phyloP scores from a whole-genome alignment of 2,888 invertebrate species.

The Lepidochrysops patricia region DNA sequence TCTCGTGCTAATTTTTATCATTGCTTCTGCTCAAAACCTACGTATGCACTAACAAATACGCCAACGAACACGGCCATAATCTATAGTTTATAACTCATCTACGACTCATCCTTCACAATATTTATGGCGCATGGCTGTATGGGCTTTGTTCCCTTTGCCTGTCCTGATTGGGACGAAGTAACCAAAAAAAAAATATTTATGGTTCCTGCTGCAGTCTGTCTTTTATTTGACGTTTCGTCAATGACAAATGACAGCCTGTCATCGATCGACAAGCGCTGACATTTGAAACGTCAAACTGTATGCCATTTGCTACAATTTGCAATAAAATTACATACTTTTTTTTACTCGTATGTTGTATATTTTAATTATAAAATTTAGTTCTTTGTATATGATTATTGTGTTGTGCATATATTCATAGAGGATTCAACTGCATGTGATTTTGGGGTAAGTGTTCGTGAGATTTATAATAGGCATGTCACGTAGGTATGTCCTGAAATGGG shows the following conservation, averaged over 20 bases:
- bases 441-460: neutral
- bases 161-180: no score
- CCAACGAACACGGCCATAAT: no score
- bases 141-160: no score
- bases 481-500: slow-evolving; percentile 6
- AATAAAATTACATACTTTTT: neutral
- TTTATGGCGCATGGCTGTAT: no score
- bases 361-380: neutral
- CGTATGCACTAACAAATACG: no score
- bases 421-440: neutral
- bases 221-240: neutral
- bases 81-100: no score
- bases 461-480: neutral
- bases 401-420: neutral
- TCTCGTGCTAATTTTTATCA: no score
- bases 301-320: slow-evolving; percentile 8
- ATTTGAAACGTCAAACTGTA: neutral
- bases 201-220: neutral
- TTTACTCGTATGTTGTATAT: neutral
- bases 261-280: neutral
- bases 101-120: no score
- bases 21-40: no score
- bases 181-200: no score
- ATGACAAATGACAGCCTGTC: neutral
- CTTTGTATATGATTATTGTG: neutral